phyloP scores from a whole-genome alignment of 1,140 invertebrate genomes.

The Heliconius hermathena region DNA sequence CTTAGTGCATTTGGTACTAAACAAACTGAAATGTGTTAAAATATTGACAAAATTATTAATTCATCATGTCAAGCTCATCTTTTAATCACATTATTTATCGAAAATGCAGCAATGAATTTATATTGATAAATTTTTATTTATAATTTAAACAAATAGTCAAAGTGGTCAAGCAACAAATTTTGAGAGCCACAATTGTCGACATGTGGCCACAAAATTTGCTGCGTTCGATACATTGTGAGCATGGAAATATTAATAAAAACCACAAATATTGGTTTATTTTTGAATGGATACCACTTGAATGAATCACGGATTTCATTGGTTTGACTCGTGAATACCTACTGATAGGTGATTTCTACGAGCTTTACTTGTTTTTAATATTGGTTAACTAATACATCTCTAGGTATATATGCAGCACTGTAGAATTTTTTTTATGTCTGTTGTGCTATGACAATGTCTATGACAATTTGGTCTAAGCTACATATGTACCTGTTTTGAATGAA shows the following conservation, averaged over 20 bases:
- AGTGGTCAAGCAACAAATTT: constrained; percentile 22
- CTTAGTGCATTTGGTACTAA: neutral
- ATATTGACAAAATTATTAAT: neutral
- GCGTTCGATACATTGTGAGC: constrained; percentile 17
- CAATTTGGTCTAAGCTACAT: too few relatives aligned
- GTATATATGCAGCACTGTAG: too few relatives aligned
- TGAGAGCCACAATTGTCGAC: constrained; percentile 25
- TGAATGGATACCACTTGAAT: neutral
- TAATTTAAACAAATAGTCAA: constrained; percentile 21
- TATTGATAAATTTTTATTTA: neutral
- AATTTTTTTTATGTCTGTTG: too few relatives aligned
- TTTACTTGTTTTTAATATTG: neutral
- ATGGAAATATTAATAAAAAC: constrained; percentile 29
- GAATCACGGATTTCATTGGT: neutral
- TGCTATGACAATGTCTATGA: too few relatives aligned
- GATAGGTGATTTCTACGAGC: neutral
- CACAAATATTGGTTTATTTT: constrained; percentile 24
- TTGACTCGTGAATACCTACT: neutral
- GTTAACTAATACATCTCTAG: neutral
- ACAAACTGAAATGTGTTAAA: neutral
- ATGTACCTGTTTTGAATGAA: too few relatives aligned
- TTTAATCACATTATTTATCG: neutral
- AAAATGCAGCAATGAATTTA: neutral
- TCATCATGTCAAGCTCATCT: neutral
- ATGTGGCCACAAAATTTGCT: constrained; percentile 21